These are phyloP conservation scores for Pleuronectes platessa DNA, from an alignment of 2,113 vertebrate species.

Conservation along the genomic window DNA sequence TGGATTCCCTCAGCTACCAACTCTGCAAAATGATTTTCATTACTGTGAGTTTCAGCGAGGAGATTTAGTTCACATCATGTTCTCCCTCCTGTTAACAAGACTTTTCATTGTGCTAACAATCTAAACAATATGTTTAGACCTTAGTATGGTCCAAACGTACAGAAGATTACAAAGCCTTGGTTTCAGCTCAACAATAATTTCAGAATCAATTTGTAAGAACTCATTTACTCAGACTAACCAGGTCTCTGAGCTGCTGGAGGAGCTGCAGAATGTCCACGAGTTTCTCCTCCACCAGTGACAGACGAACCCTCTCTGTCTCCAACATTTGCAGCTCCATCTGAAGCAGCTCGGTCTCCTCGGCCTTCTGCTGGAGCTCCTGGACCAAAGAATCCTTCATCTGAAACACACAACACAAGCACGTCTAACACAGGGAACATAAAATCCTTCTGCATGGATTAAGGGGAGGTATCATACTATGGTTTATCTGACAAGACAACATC, in stretches of 20 bases:
- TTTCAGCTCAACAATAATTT: neutral
- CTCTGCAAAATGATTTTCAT: slow-evolving; percentile 10
- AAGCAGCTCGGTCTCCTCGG: slow-evolving; percentile 85
- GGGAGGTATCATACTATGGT: no score
- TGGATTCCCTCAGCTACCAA: slow-evolving; percentile 12
- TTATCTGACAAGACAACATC: no score
- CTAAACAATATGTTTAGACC: neutral
- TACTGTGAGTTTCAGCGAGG: neutral
- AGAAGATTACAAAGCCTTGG: neutral
- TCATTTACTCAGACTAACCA: slow-evolving; percentile 80
- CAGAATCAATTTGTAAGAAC: neutral
- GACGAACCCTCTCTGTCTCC: slow-evolving; percentile 91
- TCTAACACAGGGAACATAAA: neutral
- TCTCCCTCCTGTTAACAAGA: slow-evolving; percentile 2
- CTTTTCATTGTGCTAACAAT: neutral
- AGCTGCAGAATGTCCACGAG: slow-evolving; percentile 91
- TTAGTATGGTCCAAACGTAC: no score
- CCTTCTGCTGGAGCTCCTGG: slow-evolving; percentile 86
- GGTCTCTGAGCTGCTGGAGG: slow-evolving; percentile 88
- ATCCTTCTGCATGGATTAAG: neutral
- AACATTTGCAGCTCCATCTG: slow-evolving; percentile 93
- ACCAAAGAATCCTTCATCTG: slow-evolving; percentile 84
- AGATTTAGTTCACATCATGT: slow-evolving; percentile 4
- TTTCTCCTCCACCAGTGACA: slow-evolving; percentile 94
- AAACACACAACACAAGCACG: slow-evolving; percentile 20